phyloP scores from a whole-genome alignment of 2,888 invertebrate genomes.

The Trichopoda pennipes region DNA sequence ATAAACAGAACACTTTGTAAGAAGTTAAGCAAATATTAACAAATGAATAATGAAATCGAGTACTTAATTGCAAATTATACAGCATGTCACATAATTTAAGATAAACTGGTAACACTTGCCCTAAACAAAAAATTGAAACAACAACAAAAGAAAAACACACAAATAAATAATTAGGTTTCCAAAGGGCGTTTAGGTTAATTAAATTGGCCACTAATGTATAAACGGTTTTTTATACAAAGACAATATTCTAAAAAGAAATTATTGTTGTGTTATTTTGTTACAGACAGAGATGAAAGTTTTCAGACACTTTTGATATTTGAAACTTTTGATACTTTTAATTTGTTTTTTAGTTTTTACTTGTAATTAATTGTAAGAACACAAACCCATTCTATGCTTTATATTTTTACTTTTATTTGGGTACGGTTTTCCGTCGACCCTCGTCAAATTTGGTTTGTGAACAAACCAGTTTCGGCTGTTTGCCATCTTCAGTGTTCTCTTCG shows the following conservation, averaged over 20 bases:
- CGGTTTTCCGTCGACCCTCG: too few species aligned
- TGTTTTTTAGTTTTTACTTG: too few species aligned
- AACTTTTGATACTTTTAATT: too few species aligned
- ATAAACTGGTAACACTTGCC: slow-evolving; percentile 9
- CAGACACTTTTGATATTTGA: not conserved
- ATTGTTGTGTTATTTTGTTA: not conserved
- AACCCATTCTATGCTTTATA: too few species aligned
- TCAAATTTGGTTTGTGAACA: too few species aligned
- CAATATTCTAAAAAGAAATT: not conserved
- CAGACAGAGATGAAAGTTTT: not conserved
- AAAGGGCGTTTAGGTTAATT: not conserved
- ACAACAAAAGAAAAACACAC: not conserved
- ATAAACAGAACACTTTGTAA: slow-evolving; percentile 80
- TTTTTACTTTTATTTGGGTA: too few species aligned
- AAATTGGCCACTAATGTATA: not conserved
- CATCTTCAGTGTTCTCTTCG: too few species aligned
- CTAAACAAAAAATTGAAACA: slow-evolving; percentile 8
- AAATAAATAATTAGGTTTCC: slow-evolving; percentile 36
- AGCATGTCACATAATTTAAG: not conserved
- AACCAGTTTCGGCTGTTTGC: too few species aligned
- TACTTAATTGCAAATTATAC: not conserved
- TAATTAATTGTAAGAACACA: too few species aligned
- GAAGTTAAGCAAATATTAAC: not conserved
- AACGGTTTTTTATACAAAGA: too few species aligned
- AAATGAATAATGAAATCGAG: not conserved